Evolutionary conservation across 2,888 invertebrate genomes (phyloP).

Genomic region (Orthosia gothica): DNA sequence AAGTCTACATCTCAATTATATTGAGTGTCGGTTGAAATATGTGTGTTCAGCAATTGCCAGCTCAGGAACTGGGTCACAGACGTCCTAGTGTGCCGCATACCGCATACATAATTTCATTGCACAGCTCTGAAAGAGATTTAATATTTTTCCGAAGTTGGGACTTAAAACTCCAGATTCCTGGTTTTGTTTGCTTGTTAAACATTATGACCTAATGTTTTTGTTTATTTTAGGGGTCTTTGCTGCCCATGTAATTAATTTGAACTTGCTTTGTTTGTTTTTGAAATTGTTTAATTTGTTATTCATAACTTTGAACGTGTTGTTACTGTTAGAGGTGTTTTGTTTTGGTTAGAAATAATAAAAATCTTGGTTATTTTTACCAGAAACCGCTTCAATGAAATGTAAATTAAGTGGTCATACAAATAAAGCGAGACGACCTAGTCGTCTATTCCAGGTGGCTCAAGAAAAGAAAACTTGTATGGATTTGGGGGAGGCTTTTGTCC

Average conservation of each 20-base stretch:
- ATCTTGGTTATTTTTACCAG: neutral
- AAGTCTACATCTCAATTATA: conserved; percentile 33
- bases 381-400: neutral
- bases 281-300: conserved; percentile 52
- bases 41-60: conserved; percentile 72
- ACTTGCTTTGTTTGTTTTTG: conserved; percentile 36
- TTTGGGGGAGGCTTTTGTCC: too few species aligned
- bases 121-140: conserved; percentile 56
- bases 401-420: neutral
- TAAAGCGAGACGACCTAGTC: neutral
- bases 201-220: conserved; percentile 18
- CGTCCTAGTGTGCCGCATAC: conserved; percentile 65
- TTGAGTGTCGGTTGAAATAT: conserved; percentile 69
- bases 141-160: conserved; percentile 61
- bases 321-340: neutral
- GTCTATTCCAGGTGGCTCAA: too few species aligned
- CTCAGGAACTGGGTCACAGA: conserved; percentile 72
- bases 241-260: conserved; percentile 40
- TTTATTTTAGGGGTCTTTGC: conserved; percentile 34
- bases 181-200: conserved; percentile 34
- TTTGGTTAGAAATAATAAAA: neutral
- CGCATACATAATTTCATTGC: conserved; percentile 76
- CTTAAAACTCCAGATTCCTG: conserved; percentile 19
- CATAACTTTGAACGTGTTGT: conserved; percentile 12
- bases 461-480: too few species aligned